Base-by-base conservation (phyloP, 2,888 invertebrate genomes). In the Melanchra persicariae region DNA sequence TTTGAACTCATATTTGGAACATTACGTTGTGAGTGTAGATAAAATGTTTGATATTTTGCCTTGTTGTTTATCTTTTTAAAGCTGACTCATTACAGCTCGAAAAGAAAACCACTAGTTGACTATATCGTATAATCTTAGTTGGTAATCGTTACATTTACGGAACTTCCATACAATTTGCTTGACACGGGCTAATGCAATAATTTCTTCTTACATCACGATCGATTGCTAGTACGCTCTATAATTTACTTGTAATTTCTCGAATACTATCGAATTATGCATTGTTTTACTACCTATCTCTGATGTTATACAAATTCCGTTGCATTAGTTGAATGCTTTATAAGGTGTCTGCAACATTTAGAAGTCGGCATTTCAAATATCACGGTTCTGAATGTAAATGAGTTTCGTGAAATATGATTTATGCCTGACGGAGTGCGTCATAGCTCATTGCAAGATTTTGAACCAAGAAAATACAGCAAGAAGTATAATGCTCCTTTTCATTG, bases 221-320 rank as follows among this genome's bases (percentile, higher is more conserved):
- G 34, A 67, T 81, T 19, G 49, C n/a, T 34, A 17, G n/a, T 70
- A 65, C 37, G 52, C 64, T 64, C 52, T 45, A 58, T 77, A 61
- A 58, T 77, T 64, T 58, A 54, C 61, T 26, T 49, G 37, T 52
- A 49, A 75, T 47, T 51, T 67, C 45, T 63, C 12, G 59, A 76
- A 24, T 40, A 67, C 10, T 26, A 30, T 54, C 26, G 45, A 55
- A 47, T 60, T 40, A 51, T 24, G 68, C 40, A 54, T 64, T 64
- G 51, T 45, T 55, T 49, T 49, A 37, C 15, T 63, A 37, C 34
- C 15, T n/a, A 15, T 30, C 1, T n/a, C 17, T 59, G 34, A 34
- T 34, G 15, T n/a, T 43, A 26, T 24, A 55, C 22, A 6, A 9
- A 71, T 55, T 68, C n/a, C 22, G 17, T n/a, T 54, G 12, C 12